Evolutionary conservation across 2,888 invertebrate genomes (phyloP).

Genomic region (Bursaphelenchus okinawaensis): DNA sequence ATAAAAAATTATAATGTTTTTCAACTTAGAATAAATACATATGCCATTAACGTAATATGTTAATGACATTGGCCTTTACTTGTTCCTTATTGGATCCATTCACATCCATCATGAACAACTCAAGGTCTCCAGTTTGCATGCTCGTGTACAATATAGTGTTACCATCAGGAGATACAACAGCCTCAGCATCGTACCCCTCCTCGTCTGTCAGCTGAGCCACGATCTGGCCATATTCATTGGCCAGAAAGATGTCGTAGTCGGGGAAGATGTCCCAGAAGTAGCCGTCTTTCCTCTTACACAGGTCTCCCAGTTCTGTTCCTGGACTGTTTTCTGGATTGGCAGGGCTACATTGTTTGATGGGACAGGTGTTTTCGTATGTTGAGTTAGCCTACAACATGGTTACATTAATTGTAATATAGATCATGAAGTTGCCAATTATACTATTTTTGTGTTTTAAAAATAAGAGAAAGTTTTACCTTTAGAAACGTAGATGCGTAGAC

Average conservation of each 20-base stretch:
- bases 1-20: too few relatives aligned
- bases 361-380: conserved; percentile 33
- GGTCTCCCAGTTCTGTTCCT: conserved; percentile 29
- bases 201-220: conserved; percentile 40
- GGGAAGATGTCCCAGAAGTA: conserved; percentile 53
- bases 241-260: conserved; percentile 50
- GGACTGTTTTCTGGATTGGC: conserved; percentile 22
- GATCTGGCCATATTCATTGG: conserved; percentile 48
- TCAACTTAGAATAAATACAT: too few relatives aligned
- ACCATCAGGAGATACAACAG: conserved; percentile 39
- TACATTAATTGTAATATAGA: conserved; percentile 14
- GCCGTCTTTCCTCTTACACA: conserved; percentile 35
- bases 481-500: conserved; percentile 51
- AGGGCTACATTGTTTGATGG: conserved; percentile 34
- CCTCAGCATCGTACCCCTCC: conserved; percentile 50
- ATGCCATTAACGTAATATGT: too few relatives aligned
- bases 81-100: conserved; percentile 42
- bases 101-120: conserved; percentile 45
- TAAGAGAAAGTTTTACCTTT: conserved; percentile 16
- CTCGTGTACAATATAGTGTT: conserved; percentile 47
- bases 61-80: too few relatives aligned
- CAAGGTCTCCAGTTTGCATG: conserved; percentile 42
- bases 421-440: not conserved
- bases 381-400: conserved; percentile 15
- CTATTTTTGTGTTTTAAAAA: conserved; percentile 4